A percentile compares a stretch with the other conserved stretches of the same genome.
Evolutionary conservation across 2,797 vertebrate genomes (phyloP).

Genomic region (Babyrousa celebensis): DNA sequence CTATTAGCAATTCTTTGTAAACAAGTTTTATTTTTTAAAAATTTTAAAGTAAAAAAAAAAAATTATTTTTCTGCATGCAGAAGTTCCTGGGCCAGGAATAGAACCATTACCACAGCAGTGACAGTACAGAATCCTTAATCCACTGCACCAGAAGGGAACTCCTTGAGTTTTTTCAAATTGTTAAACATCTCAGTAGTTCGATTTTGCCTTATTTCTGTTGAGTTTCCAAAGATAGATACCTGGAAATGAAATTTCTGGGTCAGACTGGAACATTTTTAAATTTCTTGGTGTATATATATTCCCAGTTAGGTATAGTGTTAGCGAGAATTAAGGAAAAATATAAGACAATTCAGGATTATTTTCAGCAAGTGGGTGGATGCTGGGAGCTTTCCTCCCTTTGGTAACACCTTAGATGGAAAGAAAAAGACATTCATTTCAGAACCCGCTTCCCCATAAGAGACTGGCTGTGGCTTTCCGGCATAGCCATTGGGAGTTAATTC

Average conservation of each 20-base stretch:
- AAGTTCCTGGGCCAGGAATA: too few relatives aligned
- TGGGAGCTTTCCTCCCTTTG: background rate
- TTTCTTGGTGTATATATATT: background rate
- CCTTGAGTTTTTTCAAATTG: background rate
- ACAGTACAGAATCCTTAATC: too few relatives aligned
- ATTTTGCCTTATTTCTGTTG: slow-evolving; percentile 33
- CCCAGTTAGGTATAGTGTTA: background rate
- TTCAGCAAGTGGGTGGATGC: background rate
- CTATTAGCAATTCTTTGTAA: background rate
- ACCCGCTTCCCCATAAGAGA: background rate
- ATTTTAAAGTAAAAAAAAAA: too few relatives aligned
- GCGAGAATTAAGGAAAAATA: background rate
- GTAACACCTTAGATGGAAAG: slow-evolving; percentile 4
- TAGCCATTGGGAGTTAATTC: background rate
- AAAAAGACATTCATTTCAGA: background rate
- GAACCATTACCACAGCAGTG: too few relatives aligned
- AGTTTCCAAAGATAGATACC: slow-evolving; percentile 51
- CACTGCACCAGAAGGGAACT: too few relatives aligned
- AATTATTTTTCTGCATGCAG: too few relatives aligned
- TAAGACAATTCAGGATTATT: background rate
- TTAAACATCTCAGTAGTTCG: slow-evolving; percentile 25
- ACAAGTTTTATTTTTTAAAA: background rate
- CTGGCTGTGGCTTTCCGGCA: background rate
- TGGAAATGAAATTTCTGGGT: slow-evolving; percentile 40
- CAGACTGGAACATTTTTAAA: background rate